phyloP scores from a whole-genome alignment of 1,140 invertebrate genomes.

The Drosophila elegans region DNA sequence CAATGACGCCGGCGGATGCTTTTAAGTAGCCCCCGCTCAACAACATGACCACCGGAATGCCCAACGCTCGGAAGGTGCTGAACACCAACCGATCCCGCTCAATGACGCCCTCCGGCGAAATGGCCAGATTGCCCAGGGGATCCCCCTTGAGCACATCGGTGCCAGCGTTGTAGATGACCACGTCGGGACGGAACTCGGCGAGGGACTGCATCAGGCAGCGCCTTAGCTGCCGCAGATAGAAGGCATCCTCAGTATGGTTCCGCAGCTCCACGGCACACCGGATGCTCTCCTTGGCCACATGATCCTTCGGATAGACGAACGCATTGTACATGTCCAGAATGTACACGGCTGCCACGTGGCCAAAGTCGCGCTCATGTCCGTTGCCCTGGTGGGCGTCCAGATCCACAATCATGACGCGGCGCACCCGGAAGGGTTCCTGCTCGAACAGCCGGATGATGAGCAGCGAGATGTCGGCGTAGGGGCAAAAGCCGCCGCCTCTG shows the following conservation, averaged over 20 bases:
- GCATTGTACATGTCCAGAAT: constrained; percentile 95
- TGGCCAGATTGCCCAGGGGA: constrained; percentile 89
- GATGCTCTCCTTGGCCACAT: constrained; percentile 90
- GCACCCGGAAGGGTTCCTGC: constrained; percentile 85
- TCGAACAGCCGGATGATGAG: constrained; percentile 89
- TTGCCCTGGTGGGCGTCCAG: constrained; percentile 96
- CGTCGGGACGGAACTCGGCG: constrained; percentile 90
- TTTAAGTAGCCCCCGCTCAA: constrained; percentile 94
- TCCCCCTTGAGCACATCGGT: constrained; percentile 93
- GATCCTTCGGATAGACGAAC: constrained; percentile 92
- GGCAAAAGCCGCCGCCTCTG: constrained; percentile 93
- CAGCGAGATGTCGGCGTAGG: constrained; percentile 94
- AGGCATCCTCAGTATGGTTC: constrained; percentile 88
- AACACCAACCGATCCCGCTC: constrained; percentile 94
- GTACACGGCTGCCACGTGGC: constrained; percentile 89
- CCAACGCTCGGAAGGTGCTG: constrained; percentile 87
- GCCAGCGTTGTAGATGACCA: constrained; percentile 95
- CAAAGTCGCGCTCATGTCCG: constrained; percentile 93
- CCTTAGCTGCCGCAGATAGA: constrained; percentile 89
- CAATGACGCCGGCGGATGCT: constrained; percentile 91
- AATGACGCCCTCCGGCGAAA: constrained; percentile 91
- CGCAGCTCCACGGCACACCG: constrained; percentile 89
- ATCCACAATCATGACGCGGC: constrained; percentile 93
- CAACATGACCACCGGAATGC: constrained; percentile 94
- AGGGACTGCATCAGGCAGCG: constrained; percentile 89